These are phyloP conservation scores for Incurvaria masculella DNA, from an alignment of 2,888 invertebrate species.

Conservation along the genomic window DNA sequence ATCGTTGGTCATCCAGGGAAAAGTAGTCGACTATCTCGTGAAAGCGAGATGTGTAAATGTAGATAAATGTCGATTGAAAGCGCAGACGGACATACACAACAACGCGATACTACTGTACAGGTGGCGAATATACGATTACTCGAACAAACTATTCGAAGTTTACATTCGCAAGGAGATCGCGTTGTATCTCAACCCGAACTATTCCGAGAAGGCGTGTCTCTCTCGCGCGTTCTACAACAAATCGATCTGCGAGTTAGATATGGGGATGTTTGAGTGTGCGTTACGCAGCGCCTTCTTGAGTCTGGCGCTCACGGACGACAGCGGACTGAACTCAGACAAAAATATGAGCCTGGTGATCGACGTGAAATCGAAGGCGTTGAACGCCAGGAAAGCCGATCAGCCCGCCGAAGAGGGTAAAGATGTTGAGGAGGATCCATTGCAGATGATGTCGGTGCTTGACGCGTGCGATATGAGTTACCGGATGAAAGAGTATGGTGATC, in stretches of 20 bases:
- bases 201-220: background rate
- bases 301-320: constrained; percentile 26
- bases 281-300: constrained; percentile 34
- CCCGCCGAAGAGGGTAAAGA: constrained; percentile 16
- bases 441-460: constrained; percentile 26
- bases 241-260: constrained; percentile 39
- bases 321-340: constrained; percentile 29
- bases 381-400: constrained; percentile 15
- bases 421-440: constrained; percentile 19
- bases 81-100: constrained; percentile 40
- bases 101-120: constrained; percentile 35
- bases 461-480: constrained; percentile 23
- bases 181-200: background rate
- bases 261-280: constrained; percentile 27
- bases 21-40: constrained; percentile 25
- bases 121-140: constrained; percentile 26
- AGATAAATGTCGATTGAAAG: constrained; percentile 31
- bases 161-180: constrained; percentile 32
- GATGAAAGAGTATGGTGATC: constrained; percentile 25
- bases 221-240: constrained; percentile 30
- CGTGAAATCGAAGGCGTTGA: constrained; percentile 35
- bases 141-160: constrained; percentile 33
- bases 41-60: constrained; percentile 27
- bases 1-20: constrained; percentile 27
- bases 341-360: constrained; percentile 42